Evolutionary conservation across 2,797 vertebrate genomes (phyloP).

Genomic region (Nyctalus aviator): DNA sequence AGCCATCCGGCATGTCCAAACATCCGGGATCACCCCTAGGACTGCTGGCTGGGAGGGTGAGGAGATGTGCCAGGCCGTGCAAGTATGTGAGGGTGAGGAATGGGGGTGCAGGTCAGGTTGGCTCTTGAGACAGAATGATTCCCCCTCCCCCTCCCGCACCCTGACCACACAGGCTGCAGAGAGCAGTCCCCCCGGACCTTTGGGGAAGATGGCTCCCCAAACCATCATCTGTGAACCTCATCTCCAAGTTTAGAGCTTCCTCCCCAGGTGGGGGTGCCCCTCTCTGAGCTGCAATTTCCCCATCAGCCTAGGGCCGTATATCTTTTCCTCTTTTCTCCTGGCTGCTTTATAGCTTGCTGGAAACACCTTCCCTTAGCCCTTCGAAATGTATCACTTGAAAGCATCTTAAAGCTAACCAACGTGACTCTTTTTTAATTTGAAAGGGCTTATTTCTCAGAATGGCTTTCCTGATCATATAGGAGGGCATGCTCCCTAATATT

Average conservation of each 20-base stretch:
- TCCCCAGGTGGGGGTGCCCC: conserved; percentile 81
- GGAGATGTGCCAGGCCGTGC: background rate
- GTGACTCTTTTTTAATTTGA: conserved; percentile 86
- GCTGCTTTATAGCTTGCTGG: conserved; percentile 88
- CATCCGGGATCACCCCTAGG: background rate
- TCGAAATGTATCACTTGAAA: conserved; percentile 87
- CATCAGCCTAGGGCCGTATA: conserved; percentile 82
- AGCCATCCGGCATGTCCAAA: background rate
- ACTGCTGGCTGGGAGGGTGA: background rate
- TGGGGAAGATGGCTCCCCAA: conserved; percentile 45
- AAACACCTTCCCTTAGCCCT: conserved; percentile 85
- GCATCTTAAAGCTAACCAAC: conserved; percentile 86
- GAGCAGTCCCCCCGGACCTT: background rate
- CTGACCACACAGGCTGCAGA: conserved; percentile 69
- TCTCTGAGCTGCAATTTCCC: conserved; percentile 85
- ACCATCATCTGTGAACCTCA: conserved; percentile 74
- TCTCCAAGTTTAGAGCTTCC: conserved; percentile 80
- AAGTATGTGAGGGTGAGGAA: background rate
- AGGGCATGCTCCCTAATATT: conserved; percentile 88
- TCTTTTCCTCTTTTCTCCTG: conserved; percentile 79
- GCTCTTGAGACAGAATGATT: background rate
- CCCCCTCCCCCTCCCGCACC: background rate
- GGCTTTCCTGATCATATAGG: conserved; percentile 85
- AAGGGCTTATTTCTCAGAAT: conserved; percentile 86
- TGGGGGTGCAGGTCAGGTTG: background rate